phyloP scores from a whole-genome alignment of 2,113 vertebrate genomes.

The Amia ocellicauda region DNA sequence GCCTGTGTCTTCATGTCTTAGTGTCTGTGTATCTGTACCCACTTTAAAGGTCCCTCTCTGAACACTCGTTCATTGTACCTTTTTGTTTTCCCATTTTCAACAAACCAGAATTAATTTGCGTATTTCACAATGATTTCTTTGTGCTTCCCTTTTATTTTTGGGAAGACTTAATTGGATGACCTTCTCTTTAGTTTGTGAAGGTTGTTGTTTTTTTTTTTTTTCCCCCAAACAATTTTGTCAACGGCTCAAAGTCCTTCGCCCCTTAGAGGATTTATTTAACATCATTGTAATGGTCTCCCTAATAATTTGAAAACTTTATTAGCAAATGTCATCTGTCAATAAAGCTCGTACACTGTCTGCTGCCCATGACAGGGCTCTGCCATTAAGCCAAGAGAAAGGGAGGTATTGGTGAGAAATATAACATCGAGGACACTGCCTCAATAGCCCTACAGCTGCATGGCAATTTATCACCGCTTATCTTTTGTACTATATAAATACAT shows the following conservation, averaged over 20 bases:
- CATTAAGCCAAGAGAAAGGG: neutral
- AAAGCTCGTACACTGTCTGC: neutral
- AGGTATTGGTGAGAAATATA: neutral
- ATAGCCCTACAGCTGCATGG: neutral
- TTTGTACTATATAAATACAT: neutral
- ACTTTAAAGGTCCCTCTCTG: too few species aligned
- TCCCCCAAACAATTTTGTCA: neutral
- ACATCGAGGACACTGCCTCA: neutral
- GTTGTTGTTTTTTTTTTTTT: neutral
- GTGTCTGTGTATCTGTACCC: too few species aligned
- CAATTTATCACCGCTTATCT: neutral
- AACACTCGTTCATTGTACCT: neutral
- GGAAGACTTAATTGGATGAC: neutral
- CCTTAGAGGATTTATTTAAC: neutral
- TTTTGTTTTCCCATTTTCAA: neutral
- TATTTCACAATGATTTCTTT: neutral
- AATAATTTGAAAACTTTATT: slow-evolving; percentile 1
- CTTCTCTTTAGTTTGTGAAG: slow-evolving; percentile 1
- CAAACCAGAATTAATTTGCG: neutral
- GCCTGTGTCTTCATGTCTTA: too few species aligned
- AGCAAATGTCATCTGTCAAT: slow-evolving; percentile 12
- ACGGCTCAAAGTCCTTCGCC: neutral
- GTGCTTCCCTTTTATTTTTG: neutral
- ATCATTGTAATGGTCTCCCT: slow-evolving; percentile 1
- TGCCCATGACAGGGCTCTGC: neutral